Base-by-base conservation (phyloP, 1,140 invertebrate genomes). In the Episyrphus balteatus region DNA sequence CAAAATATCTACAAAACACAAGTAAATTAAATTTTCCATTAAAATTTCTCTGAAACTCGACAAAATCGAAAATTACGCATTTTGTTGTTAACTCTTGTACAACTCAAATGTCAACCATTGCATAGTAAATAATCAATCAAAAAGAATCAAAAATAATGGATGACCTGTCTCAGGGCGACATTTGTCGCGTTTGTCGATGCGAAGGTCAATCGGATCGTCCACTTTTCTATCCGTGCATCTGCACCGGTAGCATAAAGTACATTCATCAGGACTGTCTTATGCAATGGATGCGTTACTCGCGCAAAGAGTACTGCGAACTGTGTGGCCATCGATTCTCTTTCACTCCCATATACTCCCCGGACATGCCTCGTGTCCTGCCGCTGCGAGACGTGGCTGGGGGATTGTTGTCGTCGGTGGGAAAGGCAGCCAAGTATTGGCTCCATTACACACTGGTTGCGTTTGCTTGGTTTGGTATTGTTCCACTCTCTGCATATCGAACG, bases 301-400 rank as follows among this genome's bases (percentile, higher is more conserved):
- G 92, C 48, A 98, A 98, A 73, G 95, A 99, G 72, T 97, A 94
- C 60, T 99, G 97, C 73, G 97, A 99, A 72, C 73, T 99, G 52
- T 99, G 97, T 68, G 93, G 94, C 52, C 88, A 99, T 68, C 81
- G 90, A 31, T 99, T 98, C 73, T 93, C 93, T 3, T 99, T 99
- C 66, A 94, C 91, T 61, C 95, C 96, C 48, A 98, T 99, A 54
- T 99, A 99, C 73, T 93, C 93, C 10, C 91, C 94, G 18, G 94
- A 99, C 65, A 99, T 99, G 96, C 96, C 96, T 10, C 83, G 95
- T 41, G 76, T 95, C 49, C 71, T 99, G 52, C 96, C 96, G 0
- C 73, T 98, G 18, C 79, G 81, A 53, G 92, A 95, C 67, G 88
- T 96, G 1, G 75, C 92, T 1, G 84, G 83, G 47, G 94, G 95